Conservation (phyloP, 2,888 invertebrate genomes). For the Endomychus coccineus region DNA sequence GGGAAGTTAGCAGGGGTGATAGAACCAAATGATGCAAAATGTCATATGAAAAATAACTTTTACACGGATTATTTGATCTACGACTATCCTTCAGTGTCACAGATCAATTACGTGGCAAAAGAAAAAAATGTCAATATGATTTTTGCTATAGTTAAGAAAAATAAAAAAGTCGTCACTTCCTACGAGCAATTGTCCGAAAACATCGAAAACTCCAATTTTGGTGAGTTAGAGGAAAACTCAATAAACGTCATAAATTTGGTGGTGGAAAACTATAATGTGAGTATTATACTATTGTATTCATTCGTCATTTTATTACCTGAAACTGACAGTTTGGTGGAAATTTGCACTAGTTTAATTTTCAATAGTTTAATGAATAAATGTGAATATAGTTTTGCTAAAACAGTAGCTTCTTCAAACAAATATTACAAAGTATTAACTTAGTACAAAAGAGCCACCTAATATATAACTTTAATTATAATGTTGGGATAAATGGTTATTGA, state of each 20-base stretch:
- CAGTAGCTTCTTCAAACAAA: too few relatives aligned
- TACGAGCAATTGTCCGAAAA: constrained; percentile 52
- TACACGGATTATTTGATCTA: constrained; percentile 52
- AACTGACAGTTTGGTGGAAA: too few relatives aligned
- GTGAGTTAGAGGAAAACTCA: constrained; percentile 54
- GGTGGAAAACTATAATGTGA: constrained; percentile 58
- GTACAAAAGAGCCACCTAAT: too few relatives aligned
- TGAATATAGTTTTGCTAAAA: too few relatives aligned
- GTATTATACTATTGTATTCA: constrained; percentile 2
- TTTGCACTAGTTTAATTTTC: too few relatives aligned
- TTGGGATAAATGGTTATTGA: too few relatives aligned
- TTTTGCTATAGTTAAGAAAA: constrained; percentile 56
- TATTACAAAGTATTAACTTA: too few relatives aligned
- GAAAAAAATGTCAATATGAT: constrained; percentile 70
- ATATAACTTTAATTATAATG: too few relatives aligned
- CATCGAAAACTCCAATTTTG: constrained; percentile 62
- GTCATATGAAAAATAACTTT: constrained; percentile 51
- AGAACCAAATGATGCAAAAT: constrained; percentile 64
- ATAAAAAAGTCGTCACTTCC: constrained; percentile 12
- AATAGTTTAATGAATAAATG: too few relatives aligned
- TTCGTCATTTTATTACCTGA: too few relatives aligned
- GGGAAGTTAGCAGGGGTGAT: constrained; percentile 63
- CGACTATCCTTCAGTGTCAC: constrained; percentile 74
- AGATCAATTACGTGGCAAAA: constrained; percentile 54
- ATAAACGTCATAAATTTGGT: constrained; percentile 63